Evolutionary conservation across 2,797 vertebrate species (phyloP), one percentile per base, ranked within the genome.

Genomic region (Thaleichthys pacificus): DNA sequence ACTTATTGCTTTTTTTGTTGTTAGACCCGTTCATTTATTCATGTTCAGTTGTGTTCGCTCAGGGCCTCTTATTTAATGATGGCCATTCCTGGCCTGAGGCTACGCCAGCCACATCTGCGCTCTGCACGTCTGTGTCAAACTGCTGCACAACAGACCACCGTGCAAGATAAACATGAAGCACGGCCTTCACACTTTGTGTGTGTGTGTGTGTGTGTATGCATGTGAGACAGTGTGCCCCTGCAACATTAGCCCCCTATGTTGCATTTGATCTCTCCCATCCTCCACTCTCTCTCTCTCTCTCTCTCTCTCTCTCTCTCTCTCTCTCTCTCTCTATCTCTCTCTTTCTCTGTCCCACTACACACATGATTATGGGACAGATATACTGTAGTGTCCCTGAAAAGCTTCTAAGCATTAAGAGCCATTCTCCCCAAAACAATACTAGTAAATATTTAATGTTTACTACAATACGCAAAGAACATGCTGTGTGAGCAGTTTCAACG

Each of bases 381-480:
- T 35, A 35, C 32, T 35, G 32, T 35, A 35, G 32, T 35, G 32
- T 35, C 72, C 30, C 68, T 80, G 38, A 73, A 70, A 84, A 73
- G 60, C 77, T 79, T 74, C 79, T 49, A 82, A 56, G 9, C 72
- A 75, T 74, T 71, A 82, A 84, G 32, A 77, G 71, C 21, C 66
- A 54, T 51, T 76, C 81, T 80, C 15, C 58, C 17, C 61, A 70
- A 69, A 69, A 35, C 32, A 75, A 65, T 32, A 57, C 1, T 72
- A 51, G 49, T 88, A 79, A 88, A 89, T 89, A 82, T 87, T 88
- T 83, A 24, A 88, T 84, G 71, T 68, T 71, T 35, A 72, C 75
- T 83, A 71, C 80, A 87, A 74, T 80, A 70, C 79, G 26, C 38
- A 38, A 28, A 17, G 15, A 56, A 56, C 51, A 56, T 56, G 51